Conservation (phyloP, 2,113 vertebrate genomes). For the Paedocypris sp. region DNA sequence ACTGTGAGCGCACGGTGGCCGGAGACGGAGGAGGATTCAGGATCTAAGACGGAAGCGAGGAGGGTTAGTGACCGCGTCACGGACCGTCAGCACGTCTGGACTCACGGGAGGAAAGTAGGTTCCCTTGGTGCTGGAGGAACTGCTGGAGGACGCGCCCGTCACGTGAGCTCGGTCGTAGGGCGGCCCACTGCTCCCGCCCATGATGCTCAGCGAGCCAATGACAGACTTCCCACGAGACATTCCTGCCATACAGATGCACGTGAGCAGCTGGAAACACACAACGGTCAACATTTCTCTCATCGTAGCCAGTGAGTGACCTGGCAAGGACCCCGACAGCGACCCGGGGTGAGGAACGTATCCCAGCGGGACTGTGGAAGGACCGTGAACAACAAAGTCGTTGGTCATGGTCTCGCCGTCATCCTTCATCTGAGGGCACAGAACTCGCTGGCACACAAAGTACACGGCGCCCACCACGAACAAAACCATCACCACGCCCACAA, state of each 20-base stretch:
- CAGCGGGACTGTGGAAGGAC: slow-evolving; percentile 80
- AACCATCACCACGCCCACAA: slow-evolving; percentile 85
- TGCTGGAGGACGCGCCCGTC: slow-evolving; percentile 93
- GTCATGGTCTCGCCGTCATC: slow-evolving; percentile 88
- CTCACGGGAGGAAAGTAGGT: slow-evolving; percentile 92
- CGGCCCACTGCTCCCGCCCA: slow-evolving; percentile 90
- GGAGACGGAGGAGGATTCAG: slow-evolving; percentile 95
- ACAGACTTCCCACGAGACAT: slow-evolving; percentile 95
- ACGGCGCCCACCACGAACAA: slow-evolving; percentile 85
- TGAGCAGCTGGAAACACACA: background rate
- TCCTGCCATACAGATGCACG: slow-evolving; percentile 52
- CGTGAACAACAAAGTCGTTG: slow-evolving; percentile 87
- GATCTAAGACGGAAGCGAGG: slow-evolving; percentile 68
- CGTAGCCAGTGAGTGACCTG: slow-evolving; percentile 56
- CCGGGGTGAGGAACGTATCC: slow-evolving; percentile 88
- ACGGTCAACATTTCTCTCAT: background rate
- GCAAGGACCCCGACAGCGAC: slow-evolving; percentile 84
- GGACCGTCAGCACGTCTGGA: background rate
- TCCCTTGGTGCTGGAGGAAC: slow-evolving; percentile 95
- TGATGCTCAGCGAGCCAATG: slow-evolving; percentile 93
- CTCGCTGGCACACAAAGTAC: slow-evolving; percentile 91
- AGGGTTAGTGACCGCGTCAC: background rate
- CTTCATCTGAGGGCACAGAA: slow-evolving; percentile 91
- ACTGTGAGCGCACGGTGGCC: slow-evolving; percentile 90
- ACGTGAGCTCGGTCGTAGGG: slow-evolving; percentile 93